Percentiles rank a stretch among this genome's conserved stretches.
Evolutionary conservation across 1,140 invertebrate species (phyloP).

Genomic region (Megathymus violae): DNA sequence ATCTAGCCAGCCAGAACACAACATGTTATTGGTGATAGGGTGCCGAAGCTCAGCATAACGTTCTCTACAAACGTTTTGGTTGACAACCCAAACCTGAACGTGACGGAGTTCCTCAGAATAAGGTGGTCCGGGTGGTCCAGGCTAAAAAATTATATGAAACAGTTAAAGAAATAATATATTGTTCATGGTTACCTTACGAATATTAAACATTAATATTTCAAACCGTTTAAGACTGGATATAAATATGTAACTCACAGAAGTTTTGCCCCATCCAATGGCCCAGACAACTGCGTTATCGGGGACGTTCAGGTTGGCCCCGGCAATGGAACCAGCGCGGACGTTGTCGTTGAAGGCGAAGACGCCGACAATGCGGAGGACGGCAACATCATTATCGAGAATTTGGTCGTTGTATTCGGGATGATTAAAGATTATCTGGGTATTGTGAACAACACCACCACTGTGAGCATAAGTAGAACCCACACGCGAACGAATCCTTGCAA

Average conservation of each 20-base stretch:
- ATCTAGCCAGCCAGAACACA: conserved; percentile 61
- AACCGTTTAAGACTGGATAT: no score
- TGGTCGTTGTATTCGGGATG: conserved; percentile 84
- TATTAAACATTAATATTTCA: no score
- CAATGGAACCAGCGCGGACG: conserved; percentile 44
- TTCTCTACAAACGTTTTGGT: conserved; percentile 47
- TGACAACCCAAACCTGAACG: conserved; percentile 56
- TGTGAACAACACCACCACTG: conserved; percentile 47
- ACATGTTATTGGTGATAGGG: conserved; percentile 57
- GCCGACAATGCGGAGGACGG: conserved; percentile 84
- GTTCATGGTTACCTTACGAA: no score
- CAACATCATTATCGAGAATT: conserved; percentile 86
- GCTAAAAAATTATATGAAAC: no score
- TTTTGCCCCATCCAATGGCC: conserved; percentile 59
- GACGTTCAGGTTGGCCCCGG: conserved; percentile 49
- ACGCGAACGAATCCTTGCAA: no score
- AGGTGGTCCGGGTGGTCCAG: no score
- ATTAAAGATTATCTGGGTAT: conserved; percentile 46
- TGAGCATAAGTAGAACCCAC: no score
- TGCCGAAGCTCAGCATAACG: conserved; percentile 41
- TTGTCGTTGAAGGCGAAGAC: conserved; percentile 64
- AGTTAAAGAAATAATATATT: no score
- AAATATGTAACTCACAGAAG: no score
- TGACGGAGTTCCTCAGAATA: no score
- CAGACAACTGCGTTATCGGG: conserved; percentile 50